Base-by-base conservation (phyloP, 2,888 invertebrate genomes). In the Harpalus rubripes region DNA sequence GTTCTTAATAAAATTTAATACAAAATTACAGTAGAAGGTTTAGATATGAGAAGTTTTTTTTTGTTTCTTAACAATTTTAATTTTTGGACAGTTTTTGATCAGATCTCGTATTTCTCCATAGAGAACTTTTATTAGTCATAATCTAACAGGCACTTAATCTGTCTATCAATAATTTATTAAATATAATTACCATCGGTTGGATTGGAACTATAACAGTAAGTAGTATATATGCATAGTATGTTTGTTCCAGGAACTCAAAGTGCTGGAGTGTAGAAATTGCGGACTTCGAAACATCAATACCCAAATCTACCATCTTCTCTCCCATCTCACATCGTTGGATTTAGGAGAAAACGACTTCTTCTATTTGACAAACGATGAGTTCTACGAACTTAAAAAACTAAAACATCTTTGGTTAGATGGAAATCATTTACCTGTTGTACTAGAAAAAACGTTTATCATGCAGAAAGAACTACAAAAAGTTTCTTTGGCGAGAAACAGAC, bases 331-430 rank as follows among this genome's bases (percentile, higher is more conserved):
- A 87, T 94, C 95, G 89, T 91, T 96, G 88, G 96, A 96, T 91
- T 92, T 96, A 88, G 96, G 96, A 61, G 93, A 95, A 89, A 96
- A 96, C 91, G 93, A 93, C 85, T 95, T 96, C 90, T 95, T 95
- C 91, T 96, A 95, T 90, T 91, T 96, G 81, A 94, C 94, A 87
- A 92, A 94, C 72, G 95, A 95, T 88, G 95, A 96, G 89, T 96
- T 95, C 89, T 92, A 93, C 87, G 95, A 95, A 89, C 92, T 96
- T 74, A 94, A 93, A 88, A 93, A 93, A 85, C 91, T 96, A 52
- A 93, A 92, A 88, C 93, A 91, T 87, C 91, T 96, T 68, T 93
- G 93, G 87, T 91, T 96, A 86, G 96, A 96, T 88, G 96, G 96
- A 18, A 96, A 96, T 91, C 94, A 95, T 89, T 90, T 96, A 87